Conservation (phyloP, 2,888 invertebrate genomes). For the Sarcophaga carnaria region DNA sequence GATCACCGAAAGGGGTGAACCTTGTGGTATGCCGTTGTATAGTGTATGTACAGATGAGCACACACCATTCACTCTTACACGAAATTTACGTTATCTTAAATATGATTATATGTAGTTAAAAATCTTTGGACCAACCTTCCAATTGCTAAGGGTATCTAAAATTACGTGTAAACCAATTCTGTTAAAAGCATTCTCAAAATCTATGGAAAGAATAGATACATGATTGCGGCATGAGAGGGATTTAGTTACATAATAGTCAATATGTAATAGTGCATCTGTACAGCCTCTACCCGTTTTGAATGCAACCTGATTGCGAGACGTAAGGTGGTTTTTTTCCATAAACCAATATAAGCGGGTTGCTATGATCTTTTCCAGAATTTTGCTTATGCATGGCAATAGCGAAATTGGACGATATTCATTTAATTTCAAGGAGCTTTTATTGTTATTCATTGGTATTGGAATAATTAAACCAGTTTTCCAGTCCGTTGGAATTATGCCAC, state of each 20-base stretch:
- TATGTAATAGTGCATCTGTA: slow-evolving; percentile 34
- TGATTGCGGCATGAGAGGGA: slow-evolving; percentile 28
- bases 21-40: slow-evolving; percentile 54
- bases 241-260: slow-evolving; percentile 16
- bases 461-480: slow-evolving; percentile 38
- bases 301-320: slow-evolving; percentile 35
- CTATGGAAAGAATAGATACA: slow-evolving; percentile 35
- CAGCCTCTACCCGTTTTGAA: slow-evolving; percentile 22
- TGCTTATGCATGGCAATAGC: slow-evolving; percentile 35
- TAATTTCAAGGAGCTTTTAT: background rate
- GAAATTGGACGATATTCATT: slow-evolving; percentile 30
- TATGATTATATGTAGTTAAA: slow-evolving; percentile 39
- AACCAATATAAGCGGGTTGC: too few relatives aligned
- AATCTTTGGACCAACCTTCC: slow-evolving; percentile 40
- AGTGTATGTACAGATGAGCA: slow-evolving; percentile 27
- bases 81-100: slow-evolving; percentile 39
- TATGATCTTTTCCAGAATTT: too few relatives aligned
- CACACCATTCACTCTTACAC: slow-evolving; percentile 20
- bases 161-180: slow-evolving; percentile 55
- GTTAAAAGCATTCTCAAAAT: slow-evolving; percentile 64
- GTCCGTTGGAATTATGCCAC: background rate
- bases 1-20: slow-evolving; percentile 48
- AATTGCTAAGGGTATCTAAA: slow-evolving; percentile 21
- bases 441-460: slow-evolving; percentile 40
- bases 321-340: too few relatives aligned